Conservation (phyloP, 2,888 invertebrate species). For the Cantharis rufa region DNA sequence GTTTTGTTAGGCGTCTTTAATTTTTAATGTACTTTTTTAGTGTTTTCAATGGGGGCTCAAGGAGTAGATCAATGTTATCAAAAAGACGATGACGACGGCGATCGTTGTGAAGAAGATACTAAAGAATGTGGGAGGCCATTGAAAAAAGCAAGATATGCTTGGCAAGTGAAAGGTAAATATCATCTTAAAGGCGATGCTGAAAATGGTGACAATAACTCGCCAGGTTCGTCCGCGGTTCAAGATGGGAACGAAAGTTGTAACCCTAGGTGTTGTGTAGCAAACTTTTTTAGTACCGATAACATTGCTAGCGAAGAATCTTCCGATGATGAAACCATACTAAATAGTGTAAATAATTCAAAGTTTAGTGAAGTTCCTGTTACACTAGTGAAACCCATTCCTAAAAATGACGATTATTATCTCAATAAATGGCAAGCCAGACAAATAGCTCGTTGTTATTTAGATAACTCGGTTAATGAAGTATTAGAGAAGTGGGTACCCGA, state of each 20-base stretch:
- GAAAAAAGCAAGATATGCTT: conserved; percentile 69
- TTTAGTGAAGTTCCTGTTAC: conserved; percentile 46
- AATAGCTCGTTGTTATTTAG: conserved; percentile 67
- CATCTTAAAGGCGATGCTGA: conserved; percentile 59
- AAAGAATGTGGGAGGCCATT: conserved; percentile 62
- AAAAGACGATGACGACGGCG: not conserved
- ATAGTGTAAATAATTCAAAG: conserved; percentile 35
- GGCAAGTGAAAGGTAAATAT: conserved; percentile 70
- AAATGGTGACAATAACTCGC: conserved; percentile 33
- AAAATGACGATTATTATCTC: conserved; percentile 51
- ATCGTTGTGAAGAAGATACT: not conserved
- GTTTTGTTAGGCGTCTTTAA: not conserved
- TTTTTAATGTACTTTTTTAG: not conserved
- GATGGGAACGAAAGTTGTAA: conserved; percentile 29
- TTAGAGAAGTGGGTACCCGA: conserved; percentile 63
- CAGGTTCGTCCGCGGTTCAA: conserved; percentile 1
- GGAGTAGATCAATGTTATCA: not conserved
- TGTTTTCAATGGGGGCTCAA: not conserved
- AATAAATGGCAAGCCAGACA: conserved; percentile 70
- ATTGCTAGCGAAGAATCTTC: conserved; percentile 34
- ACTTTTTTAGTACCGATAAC: conserved; percentile 39
- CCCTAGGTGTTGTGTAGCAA: conserved; percentile 44
- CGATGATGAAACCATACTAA: conserved; percentile 29
- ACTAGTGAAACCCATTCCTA: conserved; percentile 44
- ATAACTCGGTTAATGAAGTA: conserved; percentile 72